A percentile compares a stretch with the other conserved stretches of the same genome.
Conservation (phyloP, 1,140 invertebrate genomes). For the Cephus cinctus region DNA sequence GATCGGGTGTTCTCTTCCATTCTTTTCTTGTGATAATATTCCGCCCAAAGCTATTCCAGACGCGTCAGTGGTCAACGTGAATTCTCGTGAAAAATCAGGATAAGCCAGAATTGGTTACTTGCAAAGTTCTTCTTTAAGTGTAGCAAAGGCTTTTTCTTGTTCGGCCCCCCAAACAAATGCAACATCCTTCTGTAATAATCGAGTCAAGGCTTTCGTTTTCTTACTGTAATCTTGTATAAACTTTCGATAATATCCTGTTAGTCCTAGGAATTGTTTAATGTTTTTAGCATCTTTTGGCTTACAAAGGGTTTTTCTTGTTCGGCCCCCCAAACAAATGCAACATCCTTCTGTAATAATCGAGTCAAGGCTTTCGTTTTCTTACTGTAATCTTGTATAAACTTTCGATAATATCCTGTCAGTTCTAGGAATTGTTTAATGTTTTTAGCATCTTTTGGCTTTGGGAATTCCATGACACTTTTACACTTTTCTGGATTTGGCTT, state of each 20-base stretch:
- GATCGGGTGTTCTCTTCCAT: conserved; percentile 21
- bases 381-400: conserved; percentile 34
- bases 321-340: conserved; percentile 20
- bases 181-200: conserved; percentile 28
- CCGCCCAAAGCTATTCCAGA: conserved; percentile 21
- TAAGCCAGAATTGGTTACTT: conserved; percentile 30
- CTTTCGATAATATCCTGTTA: conserved; percentile 36
- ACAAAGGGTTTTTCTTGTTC: conserved; percentile 17
- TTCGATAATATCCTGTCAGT: conserved; percentile 37
- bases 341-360: conserved; percentile 28
- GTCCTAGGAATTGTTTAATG: conserved; percentile 39
- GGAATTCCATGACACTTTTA: conserved; percentile 35
- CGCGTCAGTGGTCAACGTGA: conserved; percentile 32
- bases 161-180: conserved; percentile 21
- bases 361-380: conserved; percentile 31
- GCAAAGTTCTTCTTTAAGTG: neutral
- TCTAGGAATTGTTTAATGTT: conserved; percentile 40
- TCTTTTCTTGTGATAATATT: conserved; percentile 25
- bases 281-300: conserved; percentile 29
- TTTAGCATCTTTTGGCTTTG: conserved; percentile 27
- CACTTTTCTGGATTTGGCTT: conserved; percentile 40
- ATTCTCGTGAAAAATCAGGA: conserved; percentile 26
- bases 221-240: conserved; percentile 34
- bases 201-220: conserved; percentile 30
- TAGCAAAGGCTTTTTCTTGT: conserved; percentile 19